Evolutionary conservation across 1,140 invertebrate genomes (phyloP).

Genomic region (Sesamia nonagrioides): DNA sequence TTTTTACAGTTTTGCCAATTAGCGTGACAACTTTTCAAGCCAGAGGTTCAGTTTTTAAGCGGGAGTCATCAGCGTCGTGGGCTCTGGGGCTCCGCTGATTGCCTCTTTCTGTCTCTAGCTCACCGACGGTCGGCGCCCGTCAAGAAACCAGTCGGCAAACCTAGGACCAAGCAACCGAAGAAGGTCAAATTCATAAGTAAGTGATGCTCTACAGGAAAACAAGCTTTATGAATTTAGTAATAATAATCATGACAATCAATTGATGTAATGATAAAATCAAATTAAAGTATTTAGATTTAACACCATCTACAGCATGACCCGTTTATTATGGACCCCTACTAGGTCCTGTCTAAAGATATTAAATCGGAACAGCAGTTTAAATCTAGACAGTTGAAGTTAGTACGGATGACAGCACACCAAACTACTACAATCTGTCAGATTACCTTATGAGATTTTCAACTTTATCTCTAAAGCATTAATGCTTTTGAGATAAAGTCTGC

Average conservation of each 20-base stretch:
- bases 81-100: conserved; percentile 56
- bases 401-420: too few relatives aligned
- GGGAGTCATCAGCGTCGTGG: conserved; percentile 55
- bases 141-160: conserved; percentile 92
- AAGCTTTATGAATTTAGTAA: neutral
- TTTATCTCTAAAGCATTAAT: too few relatives aligned
- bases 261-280: neutral
- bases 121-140: conserved; percentile 91
- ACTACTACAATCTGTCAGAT: too few relatives aligned
- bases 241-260: neutral
- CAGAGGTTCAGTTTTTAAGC: conserved; percentile 60
- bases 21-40: neutral
- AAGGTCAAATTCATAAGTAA: conserved; percentile 96
- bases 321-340: too few relatives aligned
- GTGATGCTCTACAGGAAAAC: conserved; percentile 74
- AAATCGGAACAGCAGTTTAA: too few relatives aligned
- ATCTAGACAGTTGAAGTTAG: neutral
- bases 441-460: too few relatives aligned
- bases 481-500: too few relatives aligned
- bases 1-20: neutral
- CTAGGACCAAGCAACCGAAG: conserved; percentile 94
- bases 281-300: too few relatives aligned
- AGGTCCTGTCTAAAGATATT: too few relatives aligned
- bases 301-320: neutral
- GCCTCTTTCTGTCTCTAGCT: conserved; percentile 75